Evolutionary conservation across 2,113 vertebrate species (phyloP), one percentile per base, ranked within the genome.

Genomic region (Uropsilus gracilis): DNA sequence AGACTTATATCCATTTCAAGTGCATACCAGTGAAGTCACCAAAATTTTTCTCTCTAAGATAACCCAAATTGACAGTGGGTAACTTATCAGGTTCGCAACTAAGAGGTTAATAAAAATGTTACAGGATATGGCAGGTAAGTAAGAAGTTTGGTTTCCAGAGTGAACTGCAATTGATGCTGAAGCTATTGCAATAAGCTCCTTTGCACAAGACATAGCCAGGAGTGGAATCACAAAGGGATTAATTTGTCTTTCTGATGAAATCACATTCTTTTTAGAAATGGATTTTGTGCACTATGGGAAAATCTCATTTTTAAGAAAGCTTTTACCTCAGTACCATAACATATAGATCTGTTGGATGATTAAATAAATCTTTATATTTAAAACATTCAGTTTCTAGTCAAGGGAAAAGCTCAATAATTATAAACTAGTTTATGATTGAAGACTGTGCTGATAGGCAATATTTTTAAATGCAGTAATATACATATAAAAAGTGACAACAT

Each of bases 381-480:
- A 84, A 78, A 94, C 84, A 28, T 20, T 68, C 61, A 68, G 75
- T 66, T 89, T 89, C 69, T 63, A 26, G 69, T 46, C 68, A 39
- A 64, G 86, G 34, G 59, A 84, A 86, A 28, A 84, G 14, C 46
- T 87, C 34, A 37, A 1, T 68, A 83, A 80, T 6, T 81, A 16
- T 72, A 46, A 76, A 4, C 48, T 71, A 30, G 57, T 92, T 96
- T 93, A 85, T 87, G 92, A 94, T 26, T 53, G 50, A 97, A 72
- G 61, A 26, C 34, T 61, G 4, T 48, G 34, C 68, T 61, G 28
- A 76, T 86, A 81, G 81, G 61, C 91, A 63, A 20, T 20, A 59
- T 75, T 89, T 93, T 93, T 76, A 94, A 87, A 87, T 77, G 34
- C 4, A 16, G 30, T 37, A 96, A 88, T 61, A 93, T 85, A 90